Conservation (phyloP, 2,888 invertebrate species). For the Gymnosoma rotundatum region DNA sequence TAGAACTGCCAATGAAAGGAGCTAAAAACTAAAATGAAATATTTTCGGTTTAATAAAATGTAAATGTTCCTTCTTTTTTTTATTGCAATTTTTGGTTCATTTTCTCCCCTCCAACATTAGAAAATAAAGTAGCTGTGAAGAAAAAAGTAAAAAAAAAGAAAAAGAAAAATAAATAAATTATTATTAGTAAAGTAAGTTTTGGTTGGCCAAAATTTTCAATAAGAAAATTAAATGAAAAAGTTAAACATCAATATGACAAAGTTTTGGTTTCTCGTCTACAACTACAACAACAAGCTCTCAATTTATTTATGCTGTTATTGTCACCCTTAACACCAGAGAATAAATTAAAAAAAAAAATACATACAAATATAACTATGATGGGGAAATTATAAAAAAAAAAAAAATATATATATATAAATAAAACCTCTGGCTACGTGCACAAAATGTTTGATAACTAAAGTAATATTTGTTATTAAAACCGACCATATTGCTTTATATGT, state of each 20-base stretch:
- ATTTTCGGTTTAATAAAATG: slow-evolving; percentile 44
- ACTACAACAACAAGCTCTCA: not conserved
- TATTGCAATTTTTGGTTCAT: not conserved
- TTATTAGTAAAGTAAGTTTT: slow-evolving; percentile 44
- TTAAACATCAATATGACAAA: slow-evolving; percentile 52
- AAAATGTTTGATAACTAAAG: slow-evolving; percentile 58
- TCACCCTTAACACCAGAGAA: slow-evolving; percentile 40
- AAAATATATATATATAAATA: slow-evolving; percentile 37
- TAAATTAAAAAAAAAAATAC: slow-evolving; percentile 40
- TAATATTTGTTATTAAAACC: slow-evolving; percentile 19
- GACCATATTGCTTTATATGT: slow-evolving; percentile 3
- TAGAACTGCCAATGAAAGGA: slow-evolving; percentile 9
- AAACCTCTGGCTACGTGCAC: slow-evolving; percentile 58
- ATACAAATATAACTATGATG: not conserved
- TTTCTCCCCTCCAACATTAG: not conserved
- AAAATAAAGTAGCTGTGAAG: not conserved
- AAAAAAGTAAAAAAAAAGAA: not conserved
- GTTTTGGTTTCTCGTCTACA: slow-evolving; percentile 26
- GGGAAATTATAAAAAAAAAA: not conserved
- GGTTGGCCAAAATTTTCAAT: slow-evolving; percentile 47
- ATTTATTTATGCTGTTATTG: slow-evolving; percentile 25
- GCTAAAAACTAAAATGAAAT: slow-evolving; percentile 17
- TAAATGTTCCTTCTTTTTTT: not conserved
- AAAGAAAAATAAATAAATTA: slow-evolving; percentile 1
- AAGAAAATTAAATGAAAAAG: slow-evolving; percentile 51